Percentiles rank a stretch among this genome's conserved stretches.
These are phyloP conservation scores for Gouania willdenowi DNA, from an alignment of 2,797 vertebrate species.

Conservation along the genomic window DNA sequence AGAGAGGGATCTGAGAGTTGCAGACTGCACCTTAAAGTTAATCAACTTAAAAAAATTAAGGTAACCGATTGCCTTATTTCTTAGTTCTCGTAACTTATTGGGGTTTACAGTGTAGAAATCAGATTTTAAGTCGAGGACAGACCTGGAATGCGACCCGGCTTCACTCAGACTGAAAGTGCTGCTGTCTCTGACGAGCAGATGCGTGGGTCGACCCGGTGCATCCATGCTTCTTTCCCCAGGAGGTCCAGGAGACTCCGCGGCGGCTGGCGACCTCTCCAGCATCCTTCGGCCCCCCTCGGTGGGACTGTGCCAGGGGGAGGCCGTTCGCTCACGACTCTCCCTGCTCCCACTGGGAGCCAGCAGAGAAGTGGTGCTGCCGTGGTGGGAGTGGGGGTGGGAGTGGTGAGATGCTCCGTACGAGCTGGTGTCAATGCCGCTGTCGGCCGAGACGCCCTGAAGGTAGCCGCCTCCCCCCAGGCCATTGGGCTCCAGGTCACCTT, in stretches of 20 bases:
- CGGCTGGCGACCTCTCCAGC: constrained; percentile 79
- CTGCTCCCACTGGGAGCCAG: constrained; percentile 76
- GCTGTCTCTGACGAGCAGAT: constrained; percentile 87
- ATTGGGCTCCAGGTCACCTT: constrained; percentile 85
- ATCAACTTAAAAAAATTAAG: too few species aligned
- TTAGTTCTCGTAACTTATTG: too few species aligned
- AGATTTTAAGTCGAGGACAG: too few species aligned
- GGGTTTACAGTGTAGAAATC: too few species aligned
- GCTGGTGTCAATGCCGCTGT: constrained; percentile 92
- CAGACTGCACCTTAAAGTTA: too few species aligned
- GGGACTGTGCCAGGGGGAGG: constrained; percentile 91
- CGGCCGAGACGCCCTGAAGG: constrained; percentile 89
- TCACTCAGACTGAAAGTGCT: constrained; percentile 92
- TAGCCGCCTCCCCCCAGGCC: constrained; percentile 87
- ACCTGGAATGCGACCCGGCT: constrained; percentile 90
- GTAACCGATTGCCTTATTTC: too few species aligned
- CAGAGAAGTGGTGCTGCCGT: constrained; percentile 84
- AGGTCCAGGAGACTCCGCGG: constrained; percentile 80
- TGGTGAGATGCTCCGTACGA: constrained; percentile 81
- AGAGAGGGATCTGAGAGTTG: too few species aligned
- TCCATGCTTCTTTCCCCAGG: constrained; percentile 71
- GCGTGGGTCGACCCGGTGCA: constrained; percentile 78
- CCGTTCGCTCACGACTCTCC: constrained; percentile 70
- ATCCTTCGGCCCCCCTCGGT: constrained; percentile 84
- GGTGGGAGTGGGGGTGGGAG: constrained; percentile 65